phyloP scores from a whole-genome alignment of 1,140 invertebrate species.

The Plectrocnemia conspersa region DNA sequence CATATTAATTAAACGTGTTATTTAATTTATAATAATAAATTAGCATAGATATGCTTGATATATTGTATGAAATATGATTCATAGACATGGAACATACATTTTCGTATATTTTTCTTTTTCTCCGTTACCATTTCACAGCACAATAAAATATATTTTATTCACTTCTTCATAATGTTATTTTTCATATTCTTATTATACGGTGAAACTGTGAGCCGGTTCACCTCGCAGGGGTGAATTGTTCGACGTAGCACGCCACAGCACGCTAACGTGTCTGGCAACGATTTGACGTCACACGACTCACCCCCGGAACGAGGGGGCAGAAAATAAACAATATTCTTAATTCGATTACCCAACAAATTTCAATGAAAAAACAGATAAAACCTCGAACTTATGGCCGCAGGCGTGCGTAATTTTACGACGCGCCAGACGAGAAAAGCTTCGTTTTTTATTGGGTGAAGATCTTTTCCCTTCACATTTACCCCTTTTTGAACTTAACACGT shows the following conservation, averaged over 20 bases:
- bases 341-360: conserved; percentile 24
- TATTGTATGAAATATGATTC: no score
- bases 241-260: conserved; percentile 15
- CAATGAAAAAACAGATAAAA: no score
- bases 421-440: no score
- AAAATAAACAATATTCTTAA: conserved; percentile 23
- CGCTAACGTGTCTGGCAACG: conserved; percentile 18
- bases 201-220: neutral
- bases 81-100: no score
- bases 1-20: no score
- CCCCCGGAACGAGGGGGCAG: neutral
- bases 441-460: no score
- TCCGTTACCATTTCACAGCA: neutral
- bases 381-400: no score
- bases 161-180: neutral
- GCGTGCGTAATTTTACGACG: no score
- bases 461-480: no score
- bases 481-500: no score
- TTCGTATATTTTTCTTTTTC: neutral
- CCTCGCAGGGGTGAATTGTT: neutral
- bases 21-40: no score
- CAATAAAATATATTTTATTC: conserved; percentile 1
- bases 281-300: conserved; percentile 22
- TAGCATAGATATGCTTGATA: no score
- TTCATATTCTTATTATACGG: conserved; percentile 8